A percentile compares a stretch with the other conserved stretches of the same genome.
Evolutionary conservation across 2,888 invertebrate genomes (phyloP).

Genomic region (Tipula helvola): DNA sequence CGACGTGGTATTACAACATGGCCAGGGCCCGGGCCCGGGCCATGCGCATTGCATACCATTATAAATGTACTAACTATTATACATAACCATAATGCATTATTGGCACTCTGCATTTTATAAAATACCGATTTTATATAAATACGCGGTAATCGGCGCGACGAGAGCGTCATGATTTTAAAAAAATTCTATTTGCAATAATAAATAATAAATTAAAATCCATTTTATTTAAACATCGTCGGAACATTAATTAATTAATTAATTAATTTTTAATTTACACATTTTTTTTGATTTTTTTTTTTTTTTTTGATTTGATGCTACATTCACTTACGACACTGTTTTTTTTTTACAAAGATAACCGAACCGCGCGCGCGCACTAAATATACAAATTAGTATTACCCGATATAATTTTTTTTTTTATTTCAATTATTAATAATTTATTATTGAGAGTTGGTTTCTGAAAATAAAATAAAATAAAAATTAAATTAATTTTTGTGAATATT

Average conservation of each 20-base stretch:
- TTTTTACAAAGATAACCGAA: neutral
- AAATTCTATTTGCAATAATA: neutral
- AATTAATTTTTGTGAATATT: neutral
- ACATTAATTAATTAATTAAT: neutral
- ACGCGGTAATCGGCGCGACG: slow-evolving; percentile 19
- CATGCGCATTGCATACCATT: slow-evolving; percentile 20
- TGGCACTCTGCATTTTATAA: slow-evolving; percentile 17
- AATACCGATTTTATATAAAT: slow-evolving; percentile 19
- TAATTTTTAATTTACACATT: neutral
- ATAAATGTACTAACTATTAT: slow-evolving; percentile 19
- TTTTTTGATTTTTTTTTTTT: neutral
- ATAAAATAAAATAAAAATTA: neutral
- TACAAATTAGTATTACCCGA: neutral
- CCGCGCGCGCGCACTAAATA: neutral
- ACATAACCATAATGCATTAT: slow-evolving; percentile 13
- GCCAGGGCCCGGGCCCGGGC: slow-evolving; percentile 21
- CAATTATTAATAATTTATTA: neutral
- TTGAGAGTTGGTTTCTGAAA: slow-evolving; percentile 4
- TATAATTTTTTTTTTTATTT: neutral
- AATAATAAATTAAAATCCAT: slow-evolving; percentile 4
- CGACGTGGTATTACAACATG: slow-evolving; percentile 27
- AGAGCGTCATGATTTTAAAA: slow-evolving; percentile 22
- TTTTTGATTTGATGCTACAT: neutral
- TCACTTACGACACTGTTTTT: neutral
- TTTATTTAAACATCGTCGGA: neutral